A percentile compares a stretch with the other conserved stretches of the same genome.
Conservation (phyloP, 2,888 invertebrate species). For the Acleris emargana region DNA sequence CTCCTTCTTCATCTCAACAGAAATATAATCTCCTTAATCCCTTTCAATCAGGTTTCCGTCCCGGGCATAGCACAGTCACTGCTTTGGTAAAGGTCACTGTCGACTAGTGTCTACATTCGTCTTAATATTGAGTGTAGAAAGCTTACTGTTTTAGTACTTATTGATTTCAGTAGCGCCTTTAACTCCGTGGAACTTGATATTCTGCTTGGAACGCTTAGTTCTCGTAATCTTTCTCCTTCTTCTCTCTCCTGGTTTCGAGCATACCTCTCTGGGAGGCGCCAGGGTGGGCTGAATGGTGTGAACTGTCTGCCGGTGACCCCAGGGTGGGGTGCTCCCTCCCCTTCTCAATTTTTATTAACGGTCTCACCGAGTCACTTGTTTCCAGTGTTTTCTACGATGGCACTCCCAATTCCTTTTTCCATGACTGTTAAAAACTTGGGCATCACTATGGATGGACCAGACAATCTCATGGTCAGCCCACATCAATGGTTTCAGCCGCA, state of each 20-base stretch:
- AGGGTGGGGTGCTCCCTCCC: too few relatives aligned
- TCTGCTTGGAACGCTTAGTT: neutral
- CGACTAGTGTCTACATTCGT: too few relatives aligned
- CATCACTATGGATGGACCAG: too few relatives aligned
- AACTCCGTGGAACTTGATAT: neutral
- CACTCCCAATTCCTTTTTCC: too few relatives aligned
- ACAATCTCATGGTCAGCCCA: too few relatives aligned
- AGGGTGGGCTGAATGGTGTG: too few relatives aligned
- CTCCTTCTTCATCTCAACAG: neutral
- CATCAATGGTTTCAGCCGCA: too few relatives aligned
- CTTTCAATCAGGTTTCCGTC: slow-evolving; percentile 28
- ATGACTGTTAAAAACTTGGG: too few relatives aligned
- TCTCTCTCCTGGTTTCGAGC: slow-evolving; percentile 12
- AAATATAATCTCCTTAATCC: slow-evolving; percentile 13
- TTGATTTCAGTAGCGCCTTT: slow-evolving; percentile 11
- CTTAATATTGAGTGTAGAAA: neutral
- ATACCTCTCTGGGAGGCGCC: slow-evolving; percentile 15
- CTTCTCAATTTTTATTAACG: too few relatives aligned
- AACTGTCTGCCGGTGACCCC: too few relatives aligned
- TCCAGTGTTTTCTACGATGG: too few relatives aligned
- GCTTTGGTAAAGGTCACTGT: slow-evolving; percentile 18
- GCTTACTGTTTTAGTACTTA: neutral
- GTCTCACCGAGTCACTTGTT: too few relatives aligned
- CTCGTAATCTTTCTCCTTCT: slow-evolving; percentile 14
- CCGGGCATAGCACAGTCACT: slow-evolving; percentile 30